A percentile compares a stretch with the other conserved stretches of the same genome.
Evolutionary conservation across 1,140 invertebrate genomes (phyloP).

Genomic region (Ericerus pela): DNA sequence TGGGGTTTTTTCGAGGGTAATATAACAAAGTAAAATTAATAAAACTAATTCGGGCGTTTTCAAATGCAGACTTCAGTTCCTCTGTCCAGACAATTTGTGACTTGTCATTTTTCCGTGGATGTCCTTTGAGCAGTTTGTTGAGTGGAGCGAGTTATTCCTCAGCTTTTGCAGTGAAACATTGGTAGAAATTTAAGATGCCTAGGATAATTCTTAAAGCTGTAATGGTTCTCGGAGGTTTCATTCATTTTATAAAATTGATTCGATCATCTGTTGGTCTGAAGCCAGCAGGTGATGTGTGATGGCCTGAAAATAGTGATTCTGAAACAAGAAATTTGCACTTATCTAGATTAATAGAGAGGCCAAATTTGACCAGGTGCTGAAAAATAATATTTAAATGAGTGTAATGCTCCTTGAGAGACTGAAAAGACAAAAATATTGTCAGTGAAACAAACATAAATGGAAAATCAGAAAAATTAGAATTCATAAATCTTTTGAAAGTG

Average conservation of each 20-base stretch:
- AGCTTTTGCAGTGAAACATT: conserved; percentile 28
- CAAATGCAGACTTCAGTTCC: conserved; percentile 21
- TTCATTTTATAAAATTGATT: conserved; percentile 23
- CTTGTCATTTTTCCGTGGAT: not conserved
- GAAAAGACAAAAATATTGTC: no score
- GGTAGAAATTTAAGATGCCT: conserved; percentile 28
- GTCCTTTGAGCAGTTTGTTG: conserved; percentile 22
- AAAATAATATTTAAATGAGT: no score
- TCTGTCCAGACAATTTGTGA: conserved; percentile 32
- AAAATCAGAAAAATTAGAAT: no score
- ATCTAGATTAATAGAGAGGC: no score
- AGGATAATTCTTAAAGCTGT: conserved; percentile 28
- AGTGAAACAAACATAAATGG: no score
- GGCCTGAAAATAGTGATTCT: conserved; percentile 27
- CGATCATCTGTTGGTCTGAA: conserved; percentile 26
- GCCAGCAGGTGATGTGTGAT: conserved; percentile 26
- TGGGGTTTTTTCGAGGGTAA: no score
- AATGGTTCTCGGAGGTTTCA: conserved; percentile 23
- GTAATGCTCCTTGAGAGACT: no score
- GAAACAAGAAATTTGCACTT: conserved; percentile 24
- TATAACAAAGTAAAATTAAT: no score
- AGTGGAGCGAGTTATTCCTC: conserved; percentile 25
- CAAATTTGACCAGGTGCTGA: no score
- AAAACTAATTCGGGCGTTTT: conserved; percentile 12
- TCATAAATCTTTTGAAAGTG: no score